These are phyloP conservation scores for Sisor rabdophorus DNA, from an alignment of 2,113 vertebrate genomes.

Conservation along the genomic window DNA sequence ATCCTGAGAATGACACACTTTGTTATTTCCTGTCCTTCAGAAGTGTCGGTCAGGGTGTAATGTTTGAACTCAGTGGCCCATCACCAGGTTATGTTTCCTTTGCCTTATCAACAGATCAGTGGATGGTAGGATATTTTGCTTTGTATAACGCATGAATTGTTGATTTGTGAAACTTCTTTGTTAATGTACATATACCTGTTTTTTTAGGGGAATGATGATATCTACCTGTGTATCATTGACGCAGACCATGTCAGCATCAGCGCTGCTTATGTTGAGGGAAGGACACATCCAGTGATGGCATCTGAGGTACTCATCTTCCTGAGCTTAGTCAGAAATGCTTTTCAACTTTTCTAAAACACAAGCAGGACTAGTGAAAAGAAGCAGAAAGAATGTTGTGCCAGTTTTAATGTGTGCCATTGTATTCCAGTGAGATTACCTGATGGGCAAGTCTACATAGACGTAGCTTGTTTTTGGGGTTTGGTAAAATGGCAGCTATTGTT, in stretches of 20 bases:
- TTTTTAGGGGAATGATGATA: slow-evolving; percentile 79
- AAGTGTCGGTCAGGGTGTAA: slow-evolving; percentile 57
- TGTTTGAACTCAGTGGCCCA: slow-evolving; percentile 82
- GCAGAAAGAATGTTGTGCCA: too few relatives aligned
- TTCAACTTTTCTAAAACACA: too few relatives aligned
- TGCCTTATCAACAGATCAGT: slow-evolving; percentile 78
- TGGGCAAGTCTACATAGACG: too few relatives aligned
- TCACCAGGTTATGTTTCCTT: slow-evolving; percentile 79
- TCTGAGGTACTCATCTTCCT: slow-evolving; percentile 62
- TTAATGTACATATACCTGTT: slow-evolving; percentile 6
- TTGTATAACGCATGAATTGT: neutral
- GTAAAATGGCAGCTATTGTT: too few relatives aligned
- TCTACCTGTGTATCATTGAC: slow-evolving; percentile 74
- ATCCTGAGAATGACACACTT: slow-evolving; percentile 61
- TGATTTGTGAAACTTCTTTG: slow-evolving; percentile 1
- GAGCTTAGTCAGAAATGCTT: too few relatives aligned
- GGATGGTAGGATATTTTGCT: slow-evolving; percentile 77
- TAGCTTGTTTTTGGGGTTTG: too few relatives aligned
- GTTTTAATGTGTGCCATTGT: too few relatives aligned
- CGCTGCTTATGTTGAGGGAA: slow-evolving; percentile 64
- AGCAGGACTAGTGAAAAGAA: too few relatives aligned
- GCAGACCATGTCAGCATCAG: slow-evolving; percentile 58
- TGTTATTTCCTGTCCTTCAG: slow-evolving; percentile 82
- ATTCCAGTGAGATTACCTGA: too few relatives aligned
- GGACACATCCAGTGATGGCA: slow-evolving; percentile 68